Evolutionary conservation across 2,888 invertebrate species (phyloP), one percentile per base, ranked within the genome.

Genomic region (Drosophila prostipennis): DNA sequence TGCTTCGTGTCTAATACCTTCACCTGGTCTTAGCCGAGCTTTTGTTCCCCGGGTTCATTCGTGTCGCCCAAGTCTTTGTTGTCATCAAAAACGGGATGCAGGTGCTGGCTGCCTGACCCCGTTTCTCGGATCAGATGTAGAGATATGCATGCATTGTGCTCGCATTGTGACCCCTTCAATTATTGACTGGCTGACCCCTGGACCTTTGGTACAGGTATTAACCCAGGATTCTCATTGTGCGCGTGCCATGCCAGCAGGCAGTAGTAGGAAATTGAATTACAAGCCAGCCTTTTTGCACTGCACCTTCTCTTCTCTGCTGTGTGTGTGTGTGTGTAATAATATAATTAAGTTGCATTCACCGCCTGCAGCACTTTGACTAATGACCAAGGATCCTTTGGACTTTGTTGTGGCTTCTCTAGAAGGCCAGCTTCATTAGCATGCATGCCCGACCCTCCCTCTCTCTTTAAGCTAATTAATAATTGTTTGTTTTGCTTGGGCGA

Each of bases 51-150:
- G 36, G 51, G 68, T 36, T 56, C 42, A 54, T 48, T 84, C 73
- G 71, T 72, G 87, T 72, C 75, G 59, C 61, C 64, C 63, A 60
- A 67, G 79, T 36, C 76, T 80, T 81, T 87, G 81, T 87, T 84
- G 85, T 69, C 60, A 69, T 59, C 76, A 74, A 72, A 11, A 4
- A 1, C 34, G 54, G 71, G 70, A 48, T 72, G 77, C 77, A 87
- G 76, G 69, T 78, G 61, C 72, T 63, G 43, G 68, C 26, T 26
- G 26, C 10, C 34, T 34, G 34, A 34, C 63, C 70, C 56, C 54
- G 36, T 60, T 60, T 51, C 42, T 51, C 42, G 48, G 48, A 42
- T 51, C 49, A 68, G 67, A 34, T 40, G 61, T 7, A 39, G 2
- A 52, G 51, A 52, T 69, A 52, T 53, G 39, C 37, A 36, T 43